Evolutionary conservation across 2,797 vertebrate genomes (phyloP).

Genomic region (Semotilus atromaculatus): DNA sequence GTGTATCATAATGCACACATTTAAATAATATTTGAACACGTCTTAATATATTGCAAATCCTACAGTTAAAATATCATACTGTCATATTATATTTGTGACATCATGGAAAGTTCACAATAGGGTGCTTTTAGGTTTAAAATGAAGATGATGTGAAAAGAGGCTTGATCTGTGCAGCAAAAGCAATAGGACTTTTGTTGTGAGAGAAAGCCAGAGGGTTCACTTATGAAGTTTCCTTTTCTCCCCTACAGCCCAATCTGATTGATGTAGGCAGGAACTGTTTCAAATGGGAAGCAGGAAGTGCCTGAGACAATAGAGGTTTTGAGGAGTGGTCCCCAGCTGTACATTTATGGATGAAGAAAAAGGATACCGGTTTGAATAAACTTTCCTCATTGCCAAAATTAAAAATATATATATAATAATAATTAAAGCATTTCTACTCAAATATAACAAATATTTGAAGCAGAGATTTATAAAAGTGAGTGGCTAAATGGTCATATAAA

Average conservation of each 20-base stretch:
- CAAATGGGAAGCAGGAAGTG: conserved; percentile 75
- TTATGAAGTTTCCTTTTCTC: conserved; percentile 73
- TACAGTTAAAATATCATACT: not conserved
- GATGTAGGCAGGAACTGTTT: conserved; percentile 72
- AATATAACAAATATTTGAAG: conserved; percentile 9
- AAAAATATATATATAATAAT: too few relatives aligned
- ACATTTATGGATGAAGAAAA: conserved; percentile 61
- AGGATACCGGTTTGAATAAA: conserved; percentile 61
- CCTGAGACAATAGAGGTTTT: conserved; percentile 75
- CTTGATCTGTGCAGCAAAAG: conserved; percentile 25
- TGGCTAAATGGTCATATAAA: not conserved
- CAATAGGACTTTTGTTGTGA: conserved; percentile 55
- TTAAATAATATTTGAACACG: not conserved
- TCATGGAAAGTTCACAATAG: not conserved
- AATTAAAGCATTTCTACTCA: too few relatives aligned
- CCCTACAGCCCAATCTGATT: conserved; percentile 70
- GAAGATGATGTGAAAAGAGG: conserved; percentile 19
- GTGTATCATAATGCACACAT: not conserved
- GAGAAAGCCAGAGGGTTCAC: conserved; percentile 63
- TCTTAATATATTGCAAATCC: not conserved
- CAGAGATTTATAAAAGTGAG: not conserved
- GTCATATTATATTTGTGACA: not conserved
- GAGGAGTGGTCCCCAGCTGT: conserved; percentile 70
- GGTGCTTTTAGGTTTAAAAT: conserved; percentile 2
- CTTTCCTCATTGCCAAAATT: conserved; percentile 59